Evolutionary conservation across 2,797 vertebrate genomes (phyloP).

Genomic region (Mallotus villosus): DNA sequence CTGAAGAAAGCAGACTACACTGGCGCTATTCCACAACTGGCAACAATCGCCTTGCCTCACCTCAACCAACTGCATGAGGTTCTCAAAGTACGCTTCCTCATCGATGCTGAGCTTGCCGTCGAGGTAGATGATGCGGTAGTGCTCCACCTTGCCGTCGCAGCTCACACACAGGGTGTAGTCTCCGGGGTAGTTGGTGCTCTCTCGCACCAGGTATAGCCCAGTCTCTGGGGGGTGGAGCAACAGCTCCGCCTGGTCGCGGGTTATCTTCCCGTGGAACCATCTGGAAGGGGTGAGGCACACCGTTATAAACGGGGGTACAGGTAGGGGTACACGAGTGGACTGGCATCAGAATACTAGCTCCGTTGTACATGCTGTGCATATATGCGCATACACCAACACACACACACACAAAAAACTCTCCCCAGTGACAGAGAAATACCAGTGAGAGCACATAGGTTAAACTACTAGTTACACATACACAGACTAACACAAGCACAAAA

Average conservation of each 20-base stretch:
- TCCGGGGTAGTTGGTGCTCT: constrained; percentile 97
- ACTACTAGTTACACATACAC: neutral
- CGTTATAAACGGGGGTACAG: neutral
- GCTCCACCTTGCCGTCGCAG: constrained; percentile 96
- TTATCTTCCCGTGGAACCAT: constrained; percentile 99
- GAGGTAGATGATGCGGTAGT: constrained; percentile 95
- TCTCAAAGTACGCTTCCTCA: constrained; percentile 91
- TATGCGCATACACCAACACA: neutral
- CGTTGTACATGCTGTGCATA: neutral
- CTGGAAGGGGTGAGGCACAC: constrained; percentile 58
- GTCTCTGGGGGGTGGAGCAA: constrained; percentile 89
- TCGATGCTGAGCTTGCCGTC: constrained; percentile 94
- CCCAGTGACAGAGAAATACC: neutral
- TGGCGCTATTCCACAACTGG: neutral
- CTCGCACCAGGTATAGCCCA: constrained; percentile 91
- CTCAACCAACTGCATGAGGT: constrained; percentile 99
- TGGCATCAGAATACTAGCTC: neutral
- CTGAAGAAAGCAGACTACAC: neutral
- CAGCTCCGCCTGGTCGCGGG: constrained; percentile 86
- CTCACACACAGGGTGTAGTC: constrained; percentile 98
- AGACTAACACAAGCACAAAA: neutral
- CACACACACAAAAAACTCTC: neutral
- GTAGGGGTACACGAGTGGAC: neutral
- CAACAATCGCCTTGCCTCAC: constrained; percentile 66
- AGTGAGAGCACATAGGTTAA: neutral